Base-by-base conservation (phyloP, 2,888 invertebrate species). In the Drosophila mettleri region DNA sequence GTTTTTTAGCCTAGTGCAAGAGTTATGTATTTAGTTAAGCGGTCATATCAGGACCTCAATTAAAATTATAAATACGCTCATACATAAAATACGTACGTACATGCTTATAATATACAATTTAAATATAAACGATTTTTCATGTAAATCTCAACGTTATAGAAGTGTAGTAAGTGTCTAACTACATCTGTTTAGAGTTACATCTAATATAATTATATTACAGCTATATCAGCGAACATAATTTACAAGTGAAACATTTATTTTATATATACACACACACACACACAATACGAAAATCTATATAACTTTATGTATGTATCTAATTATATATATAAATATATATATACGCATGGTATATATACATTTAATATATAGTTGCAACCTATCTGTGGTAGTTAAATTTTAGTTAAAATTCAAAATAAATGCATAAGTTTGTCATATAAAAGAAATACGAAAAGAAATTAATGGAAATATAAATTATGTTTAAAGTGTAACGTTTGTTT, bases 381-480 rank as follows among this genome's bases (percentile, higher is more conserved):
- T 91, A 90, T 91, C 91, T 91, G 91, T 91, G 91, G 91, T 91
- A 91, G 91, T 91, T 91, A 92, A 91, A 89, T 90, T 89, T 91
- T 91, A 92, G 91, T 91, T 89, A 85, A 90, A 90, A 88, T 86
- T 89, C 80, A 80, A 86, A 78, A 72, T 81, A 80, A 77, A 55
- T 78, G 49, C 69, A 65, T 84, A 84, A 86, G 88, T 78, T 86
- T 84, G 83, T 84, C 83, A 87, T 82, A 80, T 74, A 59, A 79
- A 60, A 62, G 14, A 75, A 75, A 78, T 82, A 80, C 86, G 86
- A 86, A 82, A 82, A 86, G 81, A 82, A 86, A 86, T 86, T 86
- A 84, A 84, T 60, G 67, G 62, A 80, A 84, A 84, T 78, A 78
- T 86, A 82, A 83, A 83, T 72, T 83, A 72, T 80, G 68, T 62